phyloP scores from a whole-genome alignment of 2,888 invertebrate genomes.

The Perdita meconis region DNA sequence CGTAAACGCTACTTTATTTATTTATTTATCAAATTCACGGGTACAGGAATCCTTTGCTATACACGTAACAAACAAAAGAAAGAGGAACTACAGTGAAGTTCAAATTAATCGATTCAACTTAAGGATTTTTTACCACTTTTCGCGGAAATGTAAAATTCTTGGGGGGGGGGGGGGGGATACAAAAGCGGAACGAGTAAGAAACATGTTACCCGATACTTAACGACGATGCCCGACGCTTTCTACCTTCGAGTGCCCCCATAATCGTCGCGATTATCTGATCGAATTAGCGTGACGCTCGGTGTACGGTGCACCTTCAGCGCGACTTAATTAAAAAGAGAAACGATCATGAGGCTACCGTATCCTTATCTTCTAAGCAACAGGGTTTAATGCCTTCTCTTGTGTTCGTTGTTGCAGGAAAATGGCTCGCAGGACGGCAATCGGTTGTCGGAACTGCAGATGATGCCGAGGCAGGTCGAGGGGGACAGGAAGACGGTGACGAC shows the following conservation, averaged over 20 bases:
- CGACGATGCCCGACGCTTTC: conserved; percentile 19
- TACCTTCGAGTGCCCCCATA: conserved; percentile 16
- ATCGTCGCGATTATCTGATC: conserved; percentile 26
- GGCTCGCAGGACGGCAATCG: conserved; percentile 73
- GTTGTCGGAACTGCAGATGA: conserved; percentile 67
- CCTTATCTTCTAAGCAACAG: not conserved
- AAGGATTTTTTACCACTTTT: no score
- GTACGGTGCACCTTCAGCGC: no score
- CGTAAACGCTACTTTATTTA: no score
- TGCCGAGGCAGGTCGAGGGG: conserved; percentile 83
- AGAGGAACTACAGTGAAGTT: no score
- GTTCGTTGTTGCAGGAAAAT: conserved; percentile 71
- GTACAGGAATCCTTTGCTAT: no score
- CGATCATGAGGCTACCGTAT: not conserved
- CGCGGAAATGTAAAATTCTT: not conserved
- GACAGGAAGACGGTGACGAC: conserved; percentile 88
- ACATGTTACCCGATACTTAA: conserved; percentile 16
- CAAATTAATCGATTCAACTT: no score
- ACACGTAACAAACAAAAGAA: no score
- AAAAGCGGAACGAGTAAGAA: not conserved
- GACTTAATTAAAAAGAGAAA: conserved; percentile 46
- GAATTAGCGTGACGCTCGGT: conserved; percentile 34
- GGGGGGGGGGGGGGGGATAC: no score
- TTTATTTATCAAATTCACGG: no score
- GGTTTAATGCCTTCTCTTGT: not conserved